A percentile compares a stretch with the other conserved stretches of the same genome.
phyloP scores from a whole-genome alignment of 2,888 invertebrate genomes.

The Leptopilina syphax region DNA sequence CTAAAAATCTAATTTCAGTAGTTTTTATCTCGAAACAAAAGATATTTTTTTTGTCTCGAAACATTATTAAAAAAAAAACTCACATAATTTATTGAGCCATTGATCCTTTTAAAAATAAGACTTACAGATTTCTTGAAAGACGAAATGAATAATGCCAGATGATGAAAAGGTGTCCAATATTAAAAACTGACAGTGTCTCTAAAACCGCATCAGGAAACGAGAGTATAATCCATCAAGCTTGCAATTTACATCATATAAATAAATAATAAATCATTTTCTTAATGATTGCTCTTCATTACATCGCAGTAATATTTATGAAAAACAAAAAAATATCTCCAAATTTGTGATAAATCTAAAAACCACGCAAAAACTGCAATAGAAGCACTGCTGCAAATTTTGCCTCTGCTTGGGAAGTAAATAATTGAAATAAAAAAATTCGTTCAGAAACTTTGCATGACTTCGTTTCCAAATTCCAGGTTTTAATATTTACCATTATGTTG shows the following conservation, averaged over 20 bases:
- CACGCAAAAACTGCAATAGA: slow-evolving; percentile 11
- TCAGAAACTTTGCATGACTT: slow-evolving; percentile 16
- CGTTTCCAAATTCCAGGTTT: slow-evolving; percentile 16
- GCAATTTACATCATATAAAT: slow-evolving; percentile 4
- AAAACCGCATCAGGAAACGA: slow-evolving; percentile 14
- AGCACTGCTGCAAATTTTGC: not conserved
- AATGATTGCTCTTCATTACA: slow-evolving; percentile 9
- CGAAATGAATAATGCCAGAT: slow-evolving; percentile 12
- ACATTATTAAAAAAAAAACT: not conserved
- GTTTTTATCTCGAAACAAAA: slow-evolving; percentile 11
- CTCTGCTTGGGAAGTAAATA: slow-evolving; percentile 24
- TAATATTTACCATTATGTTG: not conserved
- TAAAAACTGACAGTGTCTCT: slow-evolving; percentile 15
- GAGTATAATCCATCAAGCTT: slow-evolving; percentile 27
- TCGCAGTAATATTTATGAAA: not conserved
- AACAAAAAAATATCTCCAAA: not conserved
- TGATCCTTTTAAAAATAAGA: slow-evolving; percentile 5
- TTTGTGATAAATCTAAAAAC: slow-evolving; percentile 8
- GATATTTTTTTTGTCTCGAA: not conserved
- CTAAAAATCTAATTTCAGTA: slow-evolving; percentile 22
- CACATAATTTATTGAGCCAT: not conserved
- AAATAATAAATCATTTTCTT: slow-evolving; percentile 24
- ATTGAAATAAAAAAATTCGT: not conserved
- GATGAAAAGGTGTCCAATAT: slow-evolving; percentile 21
- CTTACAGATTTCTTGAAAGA: slow-evolving; percentile 32